These are phyloP conservation scores for Belonocnema kinseyi DNA, from an alignment of 1,140 invertebrate species.

Conservation along the genomic window DNA sequence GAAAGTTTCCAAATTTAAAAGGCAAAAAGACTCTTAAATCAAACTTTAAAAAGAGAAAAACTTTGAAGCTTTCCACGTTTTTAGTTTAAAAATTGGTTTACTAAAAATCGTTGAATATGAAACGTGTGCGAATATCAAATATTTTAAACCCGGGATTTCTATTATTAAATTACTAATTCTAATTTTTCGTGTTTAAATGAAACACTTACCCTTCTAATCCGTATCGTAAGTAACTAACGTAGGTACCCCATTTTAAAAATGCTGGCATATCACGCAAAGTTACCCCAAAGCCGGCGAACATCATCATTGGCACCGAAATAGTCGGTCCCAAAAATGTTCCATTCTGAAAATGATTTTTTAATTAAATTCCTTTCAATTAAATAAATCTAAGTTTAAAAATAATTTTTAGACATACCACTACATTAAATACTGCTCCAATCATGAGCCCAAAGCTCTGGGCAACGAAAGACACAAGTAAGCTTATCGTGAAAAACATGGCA, in stretches of 20 bases:
- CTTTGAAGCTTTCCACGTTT: too few relatives aligned
- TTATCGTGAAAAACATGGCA: slow-evolving; percentile 88
- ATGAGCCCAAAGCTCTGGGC: slow-evolving; percentile 92
- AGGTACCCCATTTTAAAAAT: slow-evolving; percentile 89
- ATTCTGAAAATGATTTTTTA: slow-evolving; percentile 75
- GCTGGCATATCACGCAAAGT: slow-evolving; percentile 84
- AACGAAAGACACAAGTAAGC: slow-evolving; percentile 88
- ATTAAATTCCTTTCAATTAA: too few relatives aligned
- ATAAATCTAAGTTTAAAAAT: neutral
- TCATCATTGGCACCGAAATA: slow-evolving; percentile 89
- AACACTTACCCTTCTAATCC: slow-evolving; percentile 85
- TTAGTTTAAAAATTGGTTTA: too few relatives aligned
- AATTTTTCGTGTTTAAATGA: too few relatives aligned
- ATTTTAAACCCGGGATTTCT: too few relatives aligned
- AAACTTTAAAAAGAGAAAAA: too few relatives aligned
- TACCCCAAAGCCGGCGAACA: slow-evolving; percentile 91
- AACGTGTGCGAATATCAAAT: too few relatives aligned
- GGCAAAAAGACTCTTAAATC: too few relatives aligned
- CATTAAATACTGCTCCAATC: slow-evolving; percentile 89
- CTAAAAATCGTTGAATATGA: too few relatives aligned
- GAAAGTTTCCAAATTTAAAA: too few relatives aligned
- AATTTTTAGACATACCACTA: slow-evolving; percentile 80
- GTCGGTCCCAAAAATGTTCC: slow-evolving; percentile 89
- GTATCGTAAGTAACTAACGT: slow-evolving; percentile 91
- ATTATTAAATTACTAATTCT: too few relatives aligned